Evolutionary conservation across 2,113 vertebrate genomes (phyloP).

Genomic region (Halichoeres trimaculatus): DNA sequence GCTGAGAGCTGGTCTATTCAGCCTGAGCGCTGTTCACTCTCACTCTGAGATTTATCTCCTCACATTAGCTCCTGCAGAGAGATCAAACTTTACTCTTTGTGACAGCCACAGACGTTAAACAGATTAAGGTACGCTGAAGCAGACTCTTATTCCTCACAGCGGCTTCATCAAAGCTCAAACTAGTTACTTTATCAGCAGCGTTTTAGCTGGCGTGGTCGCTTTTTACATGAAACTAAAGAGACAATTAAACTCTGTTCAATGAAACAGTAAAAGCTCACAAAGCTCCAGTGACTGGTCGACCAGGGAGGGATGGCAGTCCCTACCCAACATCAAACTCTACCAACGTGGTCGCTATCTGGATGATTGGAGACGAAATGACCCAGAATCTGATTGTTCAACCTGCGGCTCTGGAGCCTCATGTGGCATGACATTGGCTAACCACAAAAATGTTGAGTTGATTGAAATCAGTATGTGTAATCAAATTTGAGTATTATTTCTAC

Average conservation of each 20-base stretch:
- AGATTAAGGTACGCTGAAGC: constrained; percentile 14
- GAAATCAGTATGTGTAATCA: no score
- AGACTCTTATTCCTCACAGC: constrained; percentile 6
- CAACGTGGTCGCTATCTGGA: no score
- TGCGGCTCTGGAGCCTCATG: no score
- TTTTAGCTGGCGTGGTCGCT: not conserved
- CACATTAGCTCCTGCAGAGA: constrained; percentile 8
- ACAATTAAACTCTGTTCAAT: constrained; percentile 7
- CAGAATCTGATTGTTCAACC: no score
- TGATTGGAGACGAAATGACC: no score
- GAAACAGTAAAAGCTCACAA: no score
- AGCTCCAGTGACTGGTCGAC: no score
- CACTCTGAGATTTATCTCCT: constrained; percentile 24
- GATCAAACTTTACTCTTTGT: constrained; percentile 38
- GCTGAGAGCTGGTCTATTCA: constrained; percentile 47
- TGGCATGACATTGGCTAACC: no score
- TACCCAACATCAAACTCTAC: no score
- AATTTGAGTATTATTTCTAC: no score
- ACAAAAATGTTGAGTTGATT: no score
- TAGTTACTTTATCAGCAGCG: constrained; percentile 13
- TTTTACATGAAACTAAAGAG: not conserved
- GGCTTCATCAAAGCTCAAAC: not conserved
- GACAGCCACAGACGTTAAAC: constrained; percentile 17
- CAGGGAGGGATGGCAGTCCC: no score
- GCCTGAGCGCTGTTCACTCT: constrained; percentile 38